Percentiles rank a stretch among this genome's conserved stretches.
Evolutionary conservation across 2,888 invertebrate genomes (phyloP).

Genomic region (Hirtodrosophila alboralis): DNA sequence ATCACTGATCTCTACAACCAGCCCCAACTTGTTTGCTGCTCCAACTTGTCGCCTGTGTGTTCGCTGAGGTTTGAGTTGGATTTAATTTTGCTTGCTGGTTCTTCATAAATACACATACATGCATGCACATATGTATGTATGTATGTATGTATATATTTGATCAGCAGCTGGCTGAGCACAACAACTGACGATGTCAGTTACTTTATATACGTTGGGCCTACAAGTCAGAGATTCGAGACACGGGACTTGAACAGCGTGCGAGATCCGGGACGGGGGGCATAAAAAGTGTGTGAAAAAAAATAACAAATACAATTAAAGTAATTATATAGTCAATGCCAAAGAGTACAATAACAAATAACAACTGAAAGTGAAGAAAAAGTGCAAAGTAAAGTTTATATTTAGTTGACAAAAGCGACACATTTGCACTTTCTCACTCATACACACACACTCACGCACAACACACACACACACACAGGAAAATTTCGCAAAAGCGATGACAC

Average conservation of each 20-base stretch:
- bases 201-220: conserved; percentile 64
- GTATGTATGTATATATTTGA: conserved; percentile 26
- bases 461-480: conserved; percentile 28
- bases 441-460: conserved; percentile 6
- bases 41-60: conserved; percentile 32
- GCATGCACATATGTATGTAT: conserved; percentile 1
- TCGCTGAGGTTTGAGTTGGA: conserved; percentile 34
- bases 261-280: conserved; percentile 19
- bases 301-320: conserved; percentile 39
- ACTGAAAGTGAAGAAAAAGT: conserved; percentile 53
- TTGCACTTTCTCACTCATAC: conserved; percentile 67
- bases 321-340: conserved; percentile 44
- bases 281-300: conserved; percentile 50
- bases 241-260: conserved; percentile 12
- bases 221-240: conserved; percentile 48
- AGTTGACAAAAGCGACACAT: conserved; percentile 74
- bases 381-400: conserved; percentile 47
- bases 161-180: conserved; percentile 53
- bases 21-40: background rate
- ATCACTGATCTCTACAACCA: conserved; percentile 5
- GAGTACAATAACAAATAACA: conserved; percentile 34
- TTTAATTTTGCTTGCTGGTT: conserved; percentile 17
- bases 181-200: conserved; percentile 61
- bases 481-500: conserved; percentile 57
- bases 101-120: conserved; percentile 13